Base-by-base conservation (phyloP, 2,888 invertebrate species). In the Baccha elongata region DNA sequence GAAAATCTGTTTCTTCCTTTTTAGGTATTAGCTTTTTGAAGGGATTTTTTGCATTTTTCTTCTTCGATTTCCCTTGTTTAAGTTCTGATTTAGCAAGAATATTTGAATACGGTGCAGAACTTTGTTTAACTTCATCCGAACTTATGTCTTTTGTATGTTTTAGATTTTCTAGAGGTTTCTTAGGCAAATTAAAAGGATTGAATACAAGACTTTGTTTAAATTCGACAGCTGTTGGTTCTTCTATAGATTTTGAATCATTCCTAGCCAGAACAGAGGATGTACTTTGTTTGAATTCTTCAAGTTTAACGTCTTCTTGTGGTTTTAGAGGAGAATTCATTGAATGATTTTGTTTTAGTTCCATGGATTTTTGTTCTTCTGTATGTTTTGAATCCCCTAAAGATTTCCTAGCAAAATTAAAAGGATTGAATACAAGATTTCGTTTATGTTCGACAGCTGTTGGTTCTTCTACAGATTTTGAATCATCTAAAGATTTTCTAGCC, bases 21-120 rank as follows among this genome's bases (percentile, higher is more conserved):
- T 13, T 13, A 6, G 26, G 8, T 26, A 26, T 52, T 10, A 6
- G 15, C 7, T 40, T 55, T 17, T n/a, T 58, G 21, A 75, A 62
- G 3, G 68, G 52, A 60, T 53, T 68, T 6, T 40, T 76, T 13
- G 69, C 6, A 8, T 40, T n/a, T 10, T 46, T 37, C 17, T 40
- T 37, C 3, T 10, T 58, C 11, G 10, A 1, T 21, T 23, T 13
- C 8, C 19, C 32, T n/a, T 3, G 2, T 17, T 15, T 37, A n/a
- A 21, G 2, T 15, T 15, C 26, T 52, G 50, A 23, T n/a, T 21
- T 35, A 8, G 3, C 35, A 0, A n/a, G 3, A 32, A 53, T 19
- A 19, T n/a, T 17, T 3, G 7, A 11, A 52, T 32, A n/a, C 7
- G 32, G 17, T 15, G 17, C 19, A 19, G 52, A 35, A 32, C 7